Percentiles rank a stretch among this genome's conserved stretches.
Conservation (phyloP, 2,797 vertebrate species). For the Eulemur albifrons region DNA sequence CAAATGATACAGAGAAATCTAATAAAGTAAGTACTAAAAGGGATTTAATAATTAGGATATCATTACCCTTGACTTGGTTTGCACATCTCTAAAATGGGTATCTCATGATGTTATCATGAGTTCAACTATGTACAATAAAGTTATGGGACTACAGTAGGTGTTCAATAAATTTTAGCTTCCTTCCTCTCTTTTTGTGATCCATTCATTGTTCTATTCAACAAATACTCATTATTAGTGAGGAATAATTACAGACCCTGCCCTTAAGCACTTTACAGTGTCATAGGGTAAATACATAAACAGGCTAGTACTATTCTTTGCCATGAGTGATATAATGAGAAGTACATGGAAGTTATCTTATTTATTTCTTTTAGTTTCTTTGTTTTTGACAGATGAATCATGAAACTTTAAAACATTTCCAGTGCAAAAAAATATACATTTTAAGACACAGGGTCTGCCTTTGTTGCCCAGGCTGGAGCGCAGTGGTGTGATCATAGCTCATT, state of each 20-base stretch:
- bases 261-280: not conserved
- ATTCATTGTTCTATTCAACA: not conserved
- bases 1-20: not conserved
- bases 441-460: not conserved
- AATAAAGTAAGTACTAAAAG: not conserved
- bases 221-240: not conserved
- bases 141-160: not conserved
- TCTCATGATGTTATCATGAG: not conserved
- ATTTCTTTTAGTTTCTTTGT: not conserved
- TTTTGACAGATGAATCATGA: not conserved
- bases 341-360: not conserved
- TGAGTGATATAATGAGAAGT: not conserved
- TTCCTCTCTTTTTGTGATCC: not conserved
- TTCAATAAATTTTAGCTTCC: not conserved
- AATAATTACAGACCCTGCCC: not conserved
- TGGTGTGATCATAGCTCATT: not conserved
- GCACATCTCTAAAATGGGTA: not conserved
- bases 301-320: not conserved
- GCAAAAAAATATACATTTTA: not conserved
- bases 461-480: not conserved
- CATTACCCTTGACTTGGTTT: not conserved
- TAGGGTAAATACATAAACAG: not conserved
- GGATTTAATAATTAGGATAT: not conserved
- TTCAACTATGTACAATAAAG: not conserved
- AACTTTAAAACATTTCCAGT: constrained; percentile 2